Evolutionary conservation across 2,888 invertebrate genomes (phyloP).

Genomic region (Clivina fossor): DNA sequence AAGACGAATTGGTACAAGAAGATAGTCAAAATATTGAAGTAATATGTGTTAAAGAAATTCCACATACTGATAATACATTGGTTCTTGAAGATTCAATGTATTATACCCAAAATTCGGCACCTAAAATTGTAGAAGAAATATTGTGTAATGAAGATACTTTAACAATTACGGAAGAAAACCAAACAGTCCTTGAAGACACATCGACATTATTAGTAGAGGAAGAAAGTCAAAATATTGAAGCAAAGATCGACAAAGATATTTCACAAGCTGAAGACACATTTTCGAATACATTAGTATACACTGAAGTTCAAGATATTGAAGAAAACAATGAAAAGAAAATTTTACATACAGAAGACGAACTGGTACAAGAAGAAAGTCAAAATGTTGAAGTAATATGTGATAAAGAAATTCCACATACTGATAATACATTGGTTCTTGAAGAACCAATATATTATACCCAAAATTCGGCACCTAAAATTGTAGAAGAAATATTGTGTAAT

Average conservation of each 20-base stretch:
- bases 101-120: neutral
- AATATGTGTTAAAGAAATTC: neutral
- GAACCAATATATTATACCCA: neutral
- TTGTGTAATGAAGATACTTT: too few species aligned
- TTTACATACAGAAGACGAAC: neutral
- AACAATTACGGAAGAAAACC: neutral
- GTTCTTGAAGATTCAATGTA: neutral
- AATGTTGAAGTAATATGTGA: neutral
- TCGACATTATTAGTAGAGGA: neutral
- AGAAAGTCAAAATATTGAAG: neutral
- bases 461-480: neutral
- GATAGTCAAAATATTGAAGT: neutral
- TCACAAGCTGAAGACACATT: neutral
- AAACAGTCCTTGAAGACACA: neutral
- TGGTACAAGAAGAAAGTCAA: slow-evolving; percentile 6
- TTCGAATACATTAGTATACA: neutral
- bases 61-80: neutral
- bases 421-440: neutral
- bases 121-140: neutral
- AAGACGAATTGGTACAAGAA: neutral
- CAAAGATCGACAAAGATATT: neutral
- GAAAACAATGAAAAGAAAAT: slow-evolving; percentile 5
- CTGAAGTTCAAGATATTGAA: neutral
- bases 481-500: too few species aligned
- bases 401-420: neutral